Evolutionary conservation across 1,140 invertebrate species (phyloP), one percentile per base, ranked within the genome.

Genomic region (Diploscapter pachys): DNA sequence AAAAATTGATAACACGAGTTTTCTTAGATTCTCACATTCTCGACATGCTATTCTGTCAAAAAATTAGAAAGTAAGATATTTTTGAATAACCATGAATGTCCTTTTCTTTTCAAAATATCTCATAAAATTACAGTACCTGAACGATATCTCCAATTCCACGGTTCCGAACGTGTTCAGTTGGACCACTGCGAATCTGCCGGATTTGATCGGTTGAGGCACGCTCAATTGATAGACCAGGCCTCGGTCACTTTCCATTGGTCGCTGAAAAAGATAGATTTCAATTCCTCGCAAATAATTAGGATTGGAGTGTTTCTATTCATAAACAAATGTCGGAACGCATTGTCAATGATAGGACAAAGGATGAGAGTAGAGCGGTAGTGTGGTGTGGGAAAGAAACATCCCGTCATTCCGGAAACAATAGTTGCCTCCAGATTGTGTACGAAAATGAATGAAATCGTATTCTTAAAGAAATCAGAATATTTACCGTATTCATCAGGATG

Each of bases 401-500:
- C 31, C 31, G 31, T 31, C 31, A 31, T 31, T 31, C 31, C 31
- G 31, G 31, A 31, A 31, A 31, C 31, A 31, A 31, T 31, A 31
- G 31, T 31, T 31, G 31, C 31, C 31, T 31, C 31, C 31, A 31
- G 31, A 31, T 31, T 31, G 31, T 31, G 31, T 31, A 31, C 31
- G 31, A 31, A 31, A 31, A 31, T 31, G 31, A 31, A 31, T 31
- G 31, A 13, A 59, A 59, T 9, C 57, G 13, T 59, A 59, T 31
- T 68, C 53, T 9, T 55, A 6, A 9, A 53, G 56, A 52, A 11
- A 59, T 13, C 52, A 6, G 3, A 50, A 6, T 49, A 69, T 61
- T 54, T 52, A 74, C 73, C 49, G 73, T 69, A 56, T 69, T 74
- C 3, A 54, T 64, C 4, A 74, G 2, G 50, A 74, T 56, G 8